These are phyloP conservation scores for Pelobates fuscus DNA, from an alignment of 2,113 vertebrate species.

Conservation along the genomic window DNA sequence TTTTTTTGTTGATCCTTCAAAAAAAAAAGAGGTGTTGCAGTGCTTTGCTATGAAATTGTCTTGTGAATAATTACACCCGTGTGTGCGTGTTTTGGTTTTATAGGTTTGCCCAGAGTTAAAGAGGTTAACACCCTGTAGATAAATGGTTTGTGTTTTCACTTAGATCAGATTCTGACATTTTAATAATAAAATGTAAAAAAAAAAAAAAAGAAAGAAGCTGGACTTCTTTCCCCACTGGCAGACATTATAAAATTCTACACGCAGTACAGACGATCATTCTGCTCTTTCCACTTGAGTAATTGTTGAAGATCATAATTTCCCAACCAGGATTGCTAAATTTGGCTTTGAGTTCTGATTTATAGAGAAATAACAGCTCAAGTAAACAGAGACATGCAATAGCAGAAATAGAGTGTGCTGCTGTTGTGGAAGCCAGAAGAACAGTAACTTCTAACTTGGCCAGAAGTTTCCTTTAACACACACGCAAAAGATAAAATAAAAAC, in stretches of 20 bases:
- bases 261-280: conserved; percentile 29
- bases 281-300: conserved; percentile 48
- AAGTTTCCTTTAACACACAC: background rate
- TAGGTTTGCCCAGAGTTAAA: background rate
- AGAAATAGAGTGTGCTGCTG: background rate
- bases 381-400: conserved; percentile 18
- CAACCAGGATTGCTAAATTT: conserved; percentile 35
- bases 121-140: conserved; percentile 42
- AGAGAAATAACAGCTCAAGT: conserved; percentile 26
- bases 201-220: background rate
- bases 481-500: no score
- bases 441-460: background rate
- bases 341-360: conserved; percentile 24
- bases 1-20: no score
- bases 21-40: no score
- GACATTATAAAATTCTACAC: conserved; percentile 33
- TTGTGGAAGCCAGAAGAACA: background rate
- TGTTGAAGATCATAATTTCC: conserved; percentile 42
- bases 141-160: conserved; percentile 42
- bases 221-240: conserved; percentile 16
- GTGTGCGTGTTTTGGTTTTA: no score
- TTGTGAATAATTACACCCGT: no score
- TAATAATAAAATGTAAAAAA: conserved; percentile 38
- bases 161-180: conserved; percentile 46
- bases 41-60: no score